Conservation (phyloP, 1,140 invertebrate genomes). For the Diprion similis region DNA sequence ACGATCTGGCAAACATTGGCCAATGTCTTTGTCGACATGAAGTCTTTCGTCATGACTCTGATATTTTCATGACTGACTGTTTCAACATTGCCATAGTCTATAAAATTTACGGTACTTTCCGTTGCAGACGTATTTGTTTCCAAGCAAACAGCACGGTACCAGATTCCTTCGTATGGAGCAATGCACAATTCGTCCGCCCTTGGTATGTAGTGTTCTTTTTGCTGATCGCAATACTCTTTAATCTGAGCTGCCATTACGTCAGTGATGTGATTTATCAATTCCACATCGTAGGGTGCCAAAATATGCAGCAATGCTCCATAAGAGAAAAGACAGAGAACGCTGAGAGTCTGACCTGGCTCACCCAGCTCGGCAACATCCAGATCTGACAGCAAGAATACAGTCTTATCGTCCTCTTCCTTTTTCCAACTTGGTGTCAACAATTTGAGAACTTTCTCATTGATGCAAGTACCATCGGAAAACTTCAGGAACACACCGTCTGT, state of each 20-base stretch:
- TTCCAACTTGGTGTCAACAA: conserved; percentile 42
- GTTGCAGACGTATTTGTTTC: conserved; percentile 19
- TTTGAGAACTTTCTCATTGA: conserved; percentile 45
- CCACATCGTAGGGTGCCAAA: conserved; percentile 30
- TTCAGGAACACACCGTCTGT: conserved; percentile 44
- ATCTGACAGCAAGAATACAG: conserved; percentile 27
- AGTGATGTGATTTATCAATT: conserved; percentile 36
- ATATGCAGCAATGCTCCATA: neutral
- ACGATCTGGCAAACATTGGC: conserved; percentile 38
- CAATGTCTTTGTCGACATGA: conserved; percentile 35
- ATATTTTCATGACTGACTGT: conserved; percentile 46
- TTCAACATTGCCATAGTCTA: conserved; percentile 50
- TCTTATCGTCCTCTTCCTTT: conserved; percentile 20
- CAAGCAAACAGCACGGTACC: conserved; percentile 47
- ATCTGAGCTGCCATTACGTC: conserved; percentile 45
- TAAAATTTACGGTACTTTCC: conserved; percentile 38
- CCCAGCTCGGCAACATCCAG: conserved; percentile 40
- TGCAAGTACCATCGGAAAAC: conserved; percentile 24
- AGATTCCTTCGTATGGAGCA: conserved; percentile 37
- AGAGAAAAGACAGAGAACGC: conserved; percentile 25
- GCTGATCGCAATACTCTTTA: conserved; percentile 35
- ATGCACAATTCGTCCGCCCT: conserved; percentile 49
- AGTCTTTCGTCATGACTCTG: conserved; percentile 48
- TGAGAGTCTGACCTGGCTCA: conserved; percentile 36
- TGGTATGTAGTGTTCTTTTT: conserved; percentile 48